Base-by-base conservation (phyloP, 2,888 invertebrate genomes). In the Drosophila pegasa region DNA sequence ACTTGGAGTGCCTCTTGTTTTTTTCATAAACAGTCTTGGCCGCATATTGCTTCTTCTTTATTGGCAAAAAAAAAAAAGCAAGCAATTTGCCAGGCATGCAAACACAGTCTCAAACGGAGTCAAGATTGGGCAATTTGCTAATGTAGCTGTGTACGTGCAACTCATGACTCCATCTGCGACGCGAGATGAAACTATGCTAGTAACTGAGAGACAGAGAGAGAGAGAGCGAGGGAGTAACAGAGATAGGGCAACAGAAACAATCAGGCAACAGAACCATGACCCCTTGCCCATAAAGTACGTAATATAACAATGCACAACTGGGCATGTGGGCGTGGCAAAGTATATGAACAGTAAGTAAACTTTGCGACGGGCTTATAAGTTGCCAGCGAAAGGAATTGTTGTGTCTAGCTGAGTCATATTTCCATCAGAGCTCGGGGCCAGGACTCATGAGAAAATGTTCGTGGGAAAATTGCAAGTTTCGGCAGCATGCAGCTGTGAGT, bases 61-160 rank as follows among this genome's bases (percentile, higher is more conserved):
- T 68, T 68, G 69, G 71, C 64, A 47, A 62, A 62, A 35, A 56
- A 47, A 62, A 62, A 35, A 56, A 37, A 58, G 58, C 25, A 48
- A 67, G 62, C 75, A 69, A 71, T 83, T 79, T 82, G 69, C 43
- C 70, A 66, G 52, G 27, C 52, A 38, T 29, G 52, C 27, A 29
- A 63, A 59, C 68, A 69, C 55, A 60, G 63, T 25, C 43, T 43
- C 59, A 61, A 63, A 27, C 56, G 64, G 29, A 45, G 37, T 38
- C 16, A 70, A 40, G n/a, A 59, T 37, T 29, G 57, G 71, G 79
- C 88, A 82, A 82, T 82, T 87, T 85, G 82, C 86, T 82, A 82
- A 82, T 80, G 80, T 76, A 37, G 43, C 57, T 77, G 70, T 78
- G 85, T 76, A 74, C 75, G 72, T 75, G 79, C 67, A 68, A 65